Evolutionary conservation across 64 coral and sea anemone genomes (phyloP), one percentile per base, ranked within the genome.

Genomic region (Astreopora myriophthalma): DNA sequence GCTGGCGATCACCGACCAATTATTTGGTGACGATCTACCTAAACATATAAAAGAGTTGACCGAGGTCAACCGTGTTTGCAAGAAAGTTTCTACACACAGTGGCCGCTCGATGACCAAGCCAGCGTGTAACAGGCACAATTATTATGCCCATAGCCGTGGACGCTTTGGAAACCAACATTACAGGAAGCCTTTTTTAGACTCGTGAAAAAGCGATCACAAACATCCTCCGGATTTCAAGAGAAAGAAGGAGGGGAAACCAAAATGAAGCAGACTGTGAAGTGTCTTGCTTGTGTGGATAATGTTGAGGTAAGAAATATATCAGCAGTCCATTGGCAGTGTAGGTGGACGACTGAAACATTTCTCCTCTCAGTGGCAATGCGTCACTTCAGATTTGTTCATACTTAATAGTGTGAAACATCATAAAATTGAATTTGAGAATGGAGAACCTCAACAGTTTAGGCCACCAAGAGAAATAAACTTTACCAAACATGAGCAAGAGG

Each of bases 381-480:
- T 86, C 69, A 86, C 84, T 62, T 69, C 60, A 37, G 0, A 86
- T 71, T 14, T 20, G 37, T 86, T 69, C 65, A 86, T 86, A 69
- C 84, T 86, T 86, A 71, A 86, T 86, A 86, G 64, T 86, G 84
- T 86, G 67, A 75, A 27, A 44, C 34, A 75, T 30, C 74, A 87
- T 49, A 48, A 73, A 88, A 88, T 88, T 73, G 69, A 88, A 30
- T 88, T 88, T 76, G 57, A 52, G 30, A 60, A 22, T 77, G 71
- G n/a, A 29, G 70, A 75, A 11, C 85, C 68, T 34, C 16, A 46
- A 24, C 87, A 89, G 75, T 19, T 33, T 23, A n/a, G n/a, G 61
- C 28, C 52, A 27, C 73, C 87, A 37, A 62, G 37, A 30, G 73
- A 89, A 67, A 77, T 77, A n/a, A 49, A 73, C 29, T 89, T 89